Percentiles rank a stretch among this genome's conserved stretches.
These are phyloP conservation scores for Marisa cornuarietis DNA, from an alignment of 1,140 invertebrate species.

Conservation along the genomic window DNA sequence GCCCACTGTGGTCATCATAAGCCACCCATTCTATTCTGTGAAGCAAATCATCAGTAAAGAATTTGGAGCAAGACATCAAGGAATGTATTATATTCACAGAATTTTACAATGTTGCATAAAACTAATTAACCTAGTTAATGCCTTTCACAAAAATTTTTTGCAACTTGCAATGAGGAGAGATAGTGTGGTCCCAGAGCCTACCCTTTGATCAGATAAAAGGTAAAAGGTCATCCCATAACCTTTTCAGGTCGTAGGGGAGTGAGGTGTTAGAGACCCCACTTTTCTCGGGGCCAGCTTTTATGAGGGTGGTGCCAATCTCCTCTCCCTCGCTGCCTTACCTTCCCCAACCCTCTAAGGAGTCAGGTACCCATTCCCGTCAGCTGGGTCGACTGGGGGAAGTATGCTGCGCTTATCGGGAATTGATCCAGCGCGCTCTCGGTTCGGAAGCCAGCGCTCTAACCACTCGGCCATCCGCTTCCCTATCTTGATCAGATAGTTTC, in stretches of 20 bases:
- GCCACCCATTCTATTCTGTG: slow-evolving; percentile 44
- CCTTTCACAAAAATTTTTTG: not conserved
- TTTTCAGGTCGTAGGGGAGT: no score
- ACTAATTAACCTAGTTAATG: not conserved
- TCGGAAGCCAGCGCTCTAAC: no score
- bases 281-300: no score
- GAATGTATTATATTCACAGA: not conserved
- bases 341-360: no score
- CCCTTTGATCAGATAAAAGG: not conserved
- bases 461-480: not conserved
- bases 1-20: slow-evolving; percentile 42
- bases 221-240: no score
- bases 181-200: not conserved
- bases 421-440: no score
- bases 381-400: no score
- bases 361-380: no score
- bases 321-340: no score
- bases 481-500: not conserved
- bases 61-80: not conserved
- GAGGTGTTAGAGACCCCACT: no score
- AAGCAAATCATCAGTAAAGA: slow-evolving; percentile 2
- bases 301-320: no score
- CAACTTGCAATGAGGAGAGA: not conserved
- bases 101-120: not conserved
- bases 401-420: no score